Evolutionary conservation across 2,888 invertebrate genomes (phyloP).

Genomic region (Salpingus planirostris): DNA sequence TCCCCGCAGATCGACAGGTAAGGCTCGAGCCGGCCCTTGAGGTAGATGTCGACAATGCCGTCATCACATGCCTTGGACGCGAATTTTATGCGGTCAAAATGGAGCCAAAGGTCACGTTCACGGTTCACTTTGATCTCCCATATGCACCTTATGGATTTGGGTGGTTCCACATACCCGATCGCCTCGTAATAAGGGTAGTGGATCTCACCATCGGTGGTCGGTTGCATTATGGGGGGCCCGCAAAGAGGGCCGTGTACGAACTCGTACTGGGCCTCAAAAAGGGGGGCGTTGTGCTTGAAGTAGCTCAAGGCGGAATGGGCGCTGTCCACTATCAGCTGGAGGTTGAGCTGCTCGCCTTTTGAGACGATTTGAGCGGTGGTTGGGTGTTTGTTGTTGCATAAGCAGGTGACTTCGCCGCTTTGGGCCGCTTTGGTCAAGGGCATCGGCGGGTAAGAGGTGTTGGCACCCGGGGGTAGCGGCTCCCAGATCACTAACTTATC

Average conservation of each 20-base stretch:
- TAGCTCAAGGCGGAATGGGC: conserved; percentile 80
- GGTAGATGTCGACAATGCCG: conserved; percentile 74
- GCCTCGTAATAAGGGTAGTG: conserved; percentile 80
- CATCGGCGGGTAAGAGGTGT: conserved; percentile 41
- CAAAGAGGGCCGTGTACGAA: conserved; percentile 85
- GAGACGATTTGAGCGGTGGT: conserved; percentile 57
- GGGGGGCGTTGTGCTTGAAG: conserved; percentile 74
- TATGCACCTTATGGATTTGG: conserved; percentile 51
- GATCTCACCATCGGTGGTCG: conserved; percentile 77
- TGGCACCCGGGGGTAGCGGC: conserved; percentile 45
- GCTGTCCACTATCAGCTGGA: conserved; percentile 75
- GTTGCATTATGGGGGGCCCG: conserved; percentile 72
- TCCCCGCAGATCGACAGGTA: conserved; percentile 78
- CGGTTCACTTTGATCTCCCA: conserved; percentile 62
- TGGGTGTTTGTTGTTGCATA: conserved; percentile 55
- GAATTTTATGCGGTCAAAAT: conserved; percentile 79
- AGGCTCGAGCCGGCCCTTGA: conserved; percentile 52
- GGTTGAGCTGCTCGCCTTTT: conserved; percentile 68
- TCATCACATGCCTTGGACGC: conserved; percentile 78
- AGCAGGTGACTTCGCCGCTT: conserved; percentile 62
- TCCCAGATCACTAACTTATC: conserved; percentile 79
- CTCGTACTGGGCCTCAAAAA: conserved; percentile 81
- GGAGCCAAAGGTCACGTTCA: conserved; percentile 78
- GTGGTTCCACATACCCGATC: conserved; percentile 56
- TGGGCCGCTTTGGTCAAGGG: conserved; percentile 50